Conservation (phyloP, 2,797 vertebrate genomes). For the Schizopygopsis malacanthus region DNA sequence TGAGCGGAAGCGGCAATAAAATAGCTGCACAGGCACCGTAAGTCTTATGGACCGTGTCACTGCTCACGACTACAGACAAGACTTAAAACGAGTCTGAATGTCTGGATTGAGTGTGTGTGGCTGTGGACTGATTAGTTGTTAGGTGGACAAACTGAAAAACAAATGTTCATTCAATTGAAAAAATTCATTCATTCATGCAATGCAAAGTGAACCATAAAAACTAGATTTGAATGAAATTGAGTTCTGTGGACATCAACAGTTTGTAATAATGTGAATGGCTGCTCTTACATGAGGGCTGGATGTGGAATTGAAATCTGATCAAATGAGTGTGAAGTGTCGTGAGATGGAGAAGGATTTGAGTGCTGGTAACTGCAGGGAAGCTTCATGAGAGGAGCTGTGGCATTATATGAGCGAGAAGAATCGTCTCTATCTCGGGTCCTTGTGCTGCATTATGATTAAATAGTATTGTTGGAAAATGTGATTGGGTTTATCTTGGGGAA, state of each 20-base stretch:
- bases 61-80: conserved; percentile 1
- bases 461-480: neutral
- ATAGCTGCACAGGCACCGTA: neutral
- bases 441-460: neutral
- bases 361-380: neutral
- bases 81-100: neutral
- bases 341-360: neutral
- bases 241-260: neutral
- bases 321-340: neutral
- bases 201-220: neutral
- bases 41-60: conserved; percentile 8
- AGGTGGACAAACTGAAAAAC: neutral
- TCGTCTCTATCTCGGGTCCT: neutral
- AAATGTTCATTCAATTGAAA: neutral
- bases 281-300: neutral
- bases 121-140: neutral
- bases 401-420: neutral
- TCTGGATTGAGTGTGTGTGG: neutral
- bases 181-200: neutral
- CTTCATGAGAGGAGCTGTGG: conserved; percentile 2
- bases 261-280: neutral
- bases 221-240: neutral
- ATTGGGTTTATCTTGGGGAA: neutral
- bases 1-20: neutral
- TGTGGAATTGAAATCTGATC: neutral